Base-by-base conservation (phyloP, 2,797 vertebrate species). In the Discoglossus pictus region DNA sequence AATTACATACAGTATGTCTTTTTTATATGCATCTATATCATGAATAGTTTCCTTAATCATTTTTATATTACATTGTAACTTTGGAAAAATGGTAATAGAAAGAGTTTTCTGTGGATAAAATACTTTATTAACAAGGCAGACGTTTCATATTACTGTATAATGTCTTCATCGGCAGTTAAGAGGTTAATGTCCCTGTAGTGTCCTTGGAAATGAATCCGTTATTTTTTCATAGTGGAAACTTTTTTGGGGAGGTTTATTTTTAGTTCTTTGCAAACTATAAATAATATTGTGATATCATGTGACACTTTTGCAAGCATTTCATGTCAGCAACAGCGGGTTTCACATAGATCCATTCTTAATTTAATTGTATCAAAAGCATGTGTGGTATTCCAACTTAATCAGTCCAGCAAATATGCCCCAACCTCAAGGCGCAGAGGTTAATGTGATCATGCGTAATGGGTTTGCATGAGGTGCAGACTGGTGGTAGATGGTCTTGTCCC, bases 221-320 rank as follows among this genome's bases (percentile, higher is more conserved):
- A 15, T 69, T 40, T 70, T 76, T 60, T 65, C 43, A 46, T 0
- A 1, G 21, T 74, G 68, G 78, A 83, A 78, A 77, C 31, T 64
- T 79, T 64, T 73, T 75, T 16, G 1, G 47, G 40, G 53, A 67
- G 27, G 25, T 7, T 73, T 84, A 81, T 78, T 80, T 83, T 84
- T 80, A 78, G 66, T 55, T 25, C 65, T 18, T 7, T 3, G 52
- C n/a, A 55, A 64, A 50, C 75, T 73, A 81, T 68, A 55, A 79
- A 72, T 73, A 80, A 77, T 66, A 61, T 54, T 0, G 0, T 55
- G 23, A 56, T 76, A 72, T 62, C 76, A 42, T 3, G 31, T 56
- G 73, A 58, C 51, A 46, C 44, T 62, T 44, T 34, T 63, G 52
- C 74, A 61, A 74, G 71, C 58, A 42, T 70, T 78, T 60, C 74